Evolutionary conservation across 2,797 vertebrate genomes (phyloP).

Genomic region (Lutjanus campechanus): DNA sequence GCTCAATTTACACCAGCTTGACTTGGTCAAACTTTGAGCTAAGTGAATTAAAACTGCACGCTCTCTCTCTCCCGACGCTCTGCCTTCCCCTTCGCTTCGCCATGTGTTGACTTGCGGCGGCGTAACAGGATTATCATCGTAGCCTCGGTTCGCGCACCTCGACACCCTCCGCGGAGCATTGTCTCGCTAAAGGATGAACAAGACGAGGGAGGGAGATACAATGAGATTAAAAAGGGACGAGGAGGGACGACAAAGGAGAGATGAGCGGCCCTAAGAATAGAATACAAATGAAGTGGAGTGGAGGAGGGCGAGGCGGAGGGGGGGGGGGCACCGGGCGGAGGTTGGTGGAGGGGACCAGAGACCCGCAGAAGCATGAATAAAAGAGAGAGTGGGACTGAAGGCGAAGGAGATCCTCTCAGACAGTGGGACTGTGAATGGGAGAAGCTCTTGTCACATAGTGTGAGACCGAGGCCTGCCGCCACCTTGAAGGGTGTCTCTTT

Average conservation of each 20-base stretch:
- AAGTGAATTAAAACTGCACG: slow-evolving; percentile 59
- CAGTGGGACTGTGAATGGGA: slow-evolving; percentile 64
- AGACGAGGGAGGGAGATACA: slow-evolving; percentile 59
- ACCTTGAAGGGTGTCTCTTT: slow-evolving; percentile 63
- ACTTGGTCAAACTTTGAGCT: slow-evolving; percentile 56
- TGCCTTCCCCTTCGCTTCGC: neutral
- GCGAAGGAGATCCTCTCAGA: slow-evolving; percentile 75
- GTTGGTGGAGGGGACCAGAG: slow-evolving; percentile 20
- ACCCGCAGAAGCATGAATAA: slow-evolving; percentile 77
- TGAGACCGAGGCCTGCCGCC: slow-evolving; percentile 58
- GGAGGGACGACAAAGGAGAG: slow-evolving; percentile 69
- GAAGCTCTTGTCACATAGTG: slow-evolving; percentile 70
- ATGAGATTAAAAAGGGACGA: slow-evolving; percentile 73
- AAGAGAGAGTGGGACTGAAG: slow-evolving; percentile 75
- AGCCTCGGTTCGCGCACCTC: slow-evolving; percentile 53
- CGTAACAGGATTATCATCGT: slow-evolving; percentile 70
- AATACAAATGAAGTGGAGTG: slow-evolving; percentile 69
- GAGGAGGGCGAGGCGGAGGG: slow-evolving; percentile 37
- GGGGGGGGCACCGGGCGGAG: slow-evolving; percentile 1
- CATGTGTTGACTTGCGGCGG: slow-evolving; percentile 44
- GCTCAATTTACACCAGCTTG: slow-evolving; percentile 42
- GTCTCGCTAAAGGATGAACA: slow-evolving; percentile 60
- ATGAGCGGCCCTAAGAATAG: slow-evolving; percentile 74
- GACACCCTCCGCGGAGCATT: slow-evolving; percentile 59
- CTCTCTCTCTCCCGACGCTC: slow-evolving; percentile 29